Base-by-base conservation (phyloP, 2,113 vertebrate species). In the Lepisosteus oculatus region DNA sequence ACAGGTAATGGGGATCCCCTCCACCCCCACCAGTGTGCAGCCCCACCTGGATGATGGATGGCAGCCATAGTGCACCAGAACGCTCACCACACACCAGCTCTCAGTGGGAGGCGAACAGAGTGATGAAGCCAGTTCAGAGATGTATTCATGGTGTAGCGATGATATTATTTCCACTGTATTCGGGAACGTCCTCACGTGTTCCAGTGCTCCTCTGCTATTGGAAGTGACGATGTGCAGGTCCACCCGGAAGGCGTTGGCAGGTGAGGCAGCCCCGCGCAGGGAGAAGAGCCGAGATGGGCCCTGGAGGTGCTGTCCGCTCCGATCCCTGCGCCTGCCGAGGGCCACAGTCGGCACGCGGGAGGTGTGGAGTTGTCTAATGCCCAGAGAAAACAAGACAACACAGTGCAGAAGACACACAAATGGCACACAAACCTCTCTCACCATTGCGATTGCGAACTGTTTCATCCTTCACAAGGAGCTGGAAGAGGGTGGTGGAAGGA, bases 141-240 rank as follows among this genome's bases (percentile, higher is more conserved):
- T 17, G 15, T 17, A 17, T 17, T 17, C 15, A 17, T 17, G 15
- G 15, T 17, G 15, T 17, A 17, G 15, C 15, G 15, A 17, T 17
- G 15, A 17, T 17, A 17, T 17, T 17, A 17, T 17, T 17, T 17
- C 15, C 15, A 17, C 15, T 17, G 15, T 17, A 17, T 17, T 17
- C 15, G 15, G 15, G 15, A 17, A 17, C 15, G 15, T 17, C 15
- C 15, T 17, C 15, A 17, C 15, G 15, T 17, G 15, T 0, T 17
- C 15, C 15, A 17, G 15, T 17, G 15, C 15, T 17, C 15, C 15
- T 17, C 15, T 17, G 15, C 15, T 17, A 17, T 17, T 17, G 15
- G 62, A 15, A 12, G 69, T 74, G 0, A 3, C 69, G 4, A 8
- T 75, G 2, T 78, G 73, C 56, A 72, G 66, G 3, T 73, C 73